Base-by-base conservation (phyloP, 2,797 vertebrate species). In the Echiichthys vipera region DNA sequence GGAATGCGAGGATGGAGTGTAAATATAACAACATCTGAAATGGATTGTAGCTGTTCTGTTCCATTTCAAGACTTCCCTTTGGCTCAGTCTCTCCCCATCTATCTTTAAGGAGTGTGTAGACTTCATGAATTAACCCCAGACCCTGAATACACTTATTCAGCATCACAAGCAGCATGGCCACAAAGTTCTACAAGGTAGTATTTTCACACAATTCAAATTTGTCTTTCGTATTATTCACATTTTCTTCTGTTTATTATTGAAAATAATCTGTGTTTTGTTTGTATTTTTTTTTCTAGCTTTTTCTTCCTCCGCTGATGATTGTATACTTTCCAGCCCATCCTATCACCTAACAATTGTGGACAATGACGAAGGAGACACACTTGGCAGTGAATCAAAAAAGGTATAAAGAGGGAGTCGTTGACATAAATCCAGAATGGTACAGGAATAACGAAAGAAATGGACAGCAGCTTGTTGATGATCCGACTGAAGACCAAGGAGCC, bases 61-160 rank as follows among this genome's bases (percentile, higher is more conserved):
- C 9, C 8, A n/a, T 62, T 66, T 59, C 9, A 8, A 75, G 78
- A 74, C 78, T 15, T 77, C 67, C 3, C 34, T 67, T 8, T 68
- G 72, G 68, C 80, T 88, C 30, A 69, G 70, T 39, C 62, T 75
- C n/a, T 75, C 69, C n/a, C 56, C 61, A 13, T 51, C 76, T n/a
- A 17, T 86, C 43, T 65, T 83, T 18, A 86, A 84, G 47, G 81
- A 81, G 40, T 87, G 74, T 77, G 64, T 59, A 2, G 79, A 77
- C 40, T 63, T 84, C 37, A 56, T 79, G 46, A 81, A 61, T 65
- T 54, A 81, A 56, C 77, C 78, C 22, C 58, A 81, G 25, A 67
- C 71, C 32, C 49, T 85, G 20, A 74, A 56, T 24, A 54, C 53
- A 61, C 69, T 82, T 4, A 80, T 85, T 69, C 65, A 80, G 14